Conservation (phyloP, 2,113 vertebrate genomes). For the Aegotheles bennettii region DNA sequence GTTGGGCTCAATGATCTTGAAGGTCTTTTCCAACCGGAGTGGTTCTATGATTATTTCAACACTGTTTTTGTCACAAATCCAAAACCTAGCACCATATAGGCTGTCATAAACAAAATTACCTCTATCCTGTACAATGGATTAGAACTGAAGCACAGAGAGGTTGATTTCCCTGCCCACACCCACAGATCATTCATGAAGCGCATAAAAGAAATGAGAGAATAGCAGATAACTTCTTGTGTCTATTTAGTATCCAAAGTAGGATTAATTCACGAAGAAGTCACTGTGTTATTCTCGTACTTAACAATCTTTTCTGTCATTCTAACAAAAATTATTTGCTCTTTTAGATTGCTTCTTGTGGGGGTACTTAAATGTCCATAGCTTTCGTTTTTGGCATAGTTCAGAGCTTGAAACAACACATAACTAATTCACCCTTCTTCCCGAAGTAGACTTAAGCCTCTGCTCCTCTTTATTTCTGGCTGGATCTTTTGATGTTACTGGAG, state of each 20-base stretch:
- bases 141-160: not conserved
- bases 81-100: not conserved
- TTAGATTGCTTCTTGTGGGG: not conserved
- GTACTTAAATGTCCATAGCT: not conserved
- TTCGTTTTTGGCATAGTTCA: not conserved
- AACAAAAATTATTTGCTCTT: not conserved
- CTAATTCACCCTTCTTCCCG: not conserved
- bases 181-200: not conserved
- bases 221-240: not conserved
- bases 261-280: not conserved
- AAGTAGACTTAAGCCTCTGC: not conserved
- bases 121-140: not conserved
- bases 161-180: not conserved
- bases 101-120: not conserved
- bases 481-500: not conserved
- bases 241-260: not conserved
- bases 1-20: too few relatives aligned
- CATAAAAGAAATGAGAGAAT: not conserved
- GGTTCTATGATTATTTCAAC: too few relatives aligned
- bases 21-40: too few relatives aligned
- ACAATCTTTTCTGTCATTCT: not conserved
- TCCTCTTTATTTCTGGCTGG: not conserved
- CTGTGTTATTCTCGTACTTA: not conserved
- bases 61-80: not conserved
- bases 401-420: not conserved